Evolutionary conservation across 2,113 vertebrate genomes (phyloP).

Genomic region (Microcebus lehilahytsara): DNA sequence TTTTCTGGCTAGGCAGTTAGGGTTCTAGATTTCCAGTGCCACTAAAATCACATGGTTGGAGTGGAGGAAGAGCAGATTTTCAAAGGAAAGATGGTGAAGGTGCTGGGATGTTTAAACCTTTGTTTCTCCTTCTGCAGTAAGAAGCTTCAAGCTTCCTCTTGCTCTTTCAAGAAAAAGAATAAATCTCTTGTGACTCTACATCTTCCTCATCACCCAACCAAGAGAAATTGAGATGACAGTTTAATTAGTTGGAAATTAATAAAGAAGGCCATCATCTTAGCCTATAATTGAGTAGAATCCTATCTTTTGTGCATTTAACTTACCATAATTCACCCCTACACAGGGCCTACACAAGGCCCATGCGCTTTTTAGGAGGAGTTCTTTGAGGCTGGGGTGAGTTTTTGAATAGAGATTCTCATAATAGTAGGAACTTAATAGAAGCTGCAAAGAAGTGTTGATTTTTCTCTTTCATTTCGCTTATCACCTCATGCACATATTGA

Average conservation of each 20-base stretch:
- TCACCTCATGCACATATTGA: background rate
- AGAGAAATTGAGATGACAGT: conserved; percentile 1
- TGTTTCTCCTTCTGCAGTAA: background rate
- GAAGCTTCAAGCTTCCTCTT: conserved; percentile 3
- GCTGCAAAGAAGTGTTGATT: conserved; percentile 2
- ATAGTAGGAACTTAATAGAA: background rate
- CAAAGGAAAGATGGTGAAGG: background rate
- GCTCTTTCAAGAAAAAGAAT: background rate
- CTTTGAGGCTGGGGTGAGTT: background rate
- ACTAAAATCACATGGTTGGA: background rate
- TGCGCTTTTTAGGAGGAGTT: background rate
- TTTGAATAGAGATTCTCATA: background rate
- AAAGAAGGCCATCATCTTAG: conserved; percentile 25
- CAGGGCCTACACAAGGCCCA: background rate
- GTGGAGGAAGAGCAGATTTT: background rate
- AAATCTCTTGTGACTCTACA: background rate
- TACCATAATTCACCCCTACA: background rate
- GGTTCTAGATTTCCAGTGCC: background rate
- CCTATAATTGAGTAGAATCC: background rate
- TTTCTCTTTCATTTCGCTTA: background rate
- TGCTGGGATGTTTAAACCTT: background rate
- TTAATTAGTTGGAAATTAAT: conserved; percentile 29
- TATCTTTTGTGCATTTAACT: conserved; percentile 11
- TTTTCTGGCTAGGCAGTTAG: background rate
- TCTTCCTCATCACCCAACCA: background rate